Conservation (phyloP, 1,140 invertebrate genomes). For the Meloidogyne floridensis region DNA sequence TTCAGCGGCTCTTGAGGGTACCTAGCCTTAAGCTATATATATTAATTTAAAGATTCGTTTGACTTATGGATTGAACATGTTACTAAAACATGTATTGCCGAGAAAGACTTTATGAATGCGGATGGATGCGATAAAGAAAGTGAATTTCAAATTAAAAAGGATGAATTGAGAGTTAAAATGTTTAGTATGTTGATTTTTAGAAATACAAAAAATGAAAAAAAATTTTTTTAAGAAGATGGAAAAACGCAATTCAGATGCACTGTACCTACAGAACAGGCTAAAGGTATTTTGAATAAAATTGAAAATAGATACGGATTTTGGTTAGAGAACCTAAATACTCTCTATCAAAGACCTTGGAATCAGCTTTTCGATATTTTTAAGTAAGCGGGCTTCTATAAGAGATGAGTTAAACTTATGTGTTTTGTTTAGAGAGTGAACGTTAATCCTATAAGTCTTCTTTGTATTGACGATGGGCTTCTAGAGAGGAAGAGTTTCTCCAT, state of each 20-base stretch:
- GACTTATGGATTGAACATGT: not conserved
- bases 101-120: not conserved
- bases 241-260: not conserved
- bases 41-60: not conserved
- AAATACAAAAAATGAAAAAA: not conserved
- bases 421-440: too few relatives aligned
- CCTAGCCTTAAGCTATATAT: too few relatives aligned
- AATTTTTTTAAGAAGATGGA: not conserved
- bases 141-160: not conserved
- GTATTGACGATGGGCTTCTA: too few relatives aligned
- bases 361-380: too few relatives aligned
- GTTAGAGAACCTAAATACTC: too few relatives aligned
- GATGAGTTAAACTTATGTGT: too few relatives aligned
- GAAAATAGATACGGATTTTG: too few relatives aligned
- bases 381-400: too few relatives aligned
- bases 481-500: too few relatives aligned
- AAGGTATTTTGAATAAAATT: not conserved
- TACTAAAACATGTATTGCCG: not conserved
- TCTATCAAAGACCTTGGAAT: too few relatives aligned
- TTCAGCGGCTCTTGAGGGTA: too few relatives aligned
- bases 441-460: too few relatives aligned
- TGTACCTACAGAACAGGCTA: not conserved
- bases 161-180: not conserved
- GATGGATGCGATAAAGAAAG: constrained; percentile 9
- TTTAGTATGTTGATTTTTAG: not conserved